phyloP scores from a whole-genome alignment of 1,140 invertebrate species.

The Hycleus cichorii region DNA sequence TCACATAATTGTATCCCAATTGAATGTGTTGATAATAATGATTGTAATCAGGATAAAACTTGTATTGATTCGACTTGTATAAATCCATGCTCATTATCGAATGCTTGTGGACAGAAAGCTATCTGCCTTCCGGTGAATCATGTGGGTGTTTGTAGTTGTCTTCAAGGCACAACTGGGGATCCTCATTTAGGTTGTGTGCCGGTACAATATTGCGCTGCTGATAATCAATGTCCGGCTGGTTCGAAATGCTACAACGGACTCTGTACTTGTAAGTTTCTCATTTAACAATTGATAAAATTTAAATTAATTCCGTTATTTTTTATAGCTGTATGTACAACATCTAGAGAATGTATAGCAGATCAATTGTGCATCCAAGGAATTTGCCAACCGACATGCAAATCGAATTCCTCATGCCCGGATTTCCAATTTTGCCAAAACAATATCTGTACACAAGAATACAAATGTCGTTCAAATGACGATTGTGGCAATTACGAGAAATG shows the following conservation, averaged over 20 bases:
- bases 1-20: constrained; percentile 59
- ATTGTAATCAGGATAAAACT: constrained; percentile 61
- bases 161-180: constrained; percentile 75
- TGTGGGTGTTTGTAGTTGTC: constrained; percentile 71
- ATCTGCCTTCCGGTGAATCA: constrained; percentile 64
- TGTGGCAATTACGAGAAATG: constrained; percentile 64
- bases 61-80: constrained; percentile 75
- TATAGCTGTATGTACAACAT: constrained; percentile 56
- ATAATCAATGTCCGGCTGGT: constrained; percentile 70
- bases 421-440: constrained; percentile 75
- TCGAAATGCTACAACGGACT: constrained; percentile 75
- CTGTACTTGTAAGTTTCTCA: constrained; percentile 59
- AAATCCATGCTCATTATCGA: constrained; percentile 69
- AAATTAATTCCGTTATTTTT: too few relatives aligned
- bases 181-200: constrained; percentile 73
- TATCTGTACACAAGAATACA: constrained; percentile 72
- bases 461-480: constrained; percentile 61
- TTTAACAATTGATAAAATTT: too few relatives aligned
- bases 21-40: constrained; percentile 72
- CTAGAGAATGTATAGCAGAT: constrained; percentile 70
- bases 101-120: constrained; percentile 75
- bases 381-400: constrained; percentile 71
- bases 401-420: constrained; percentile 69
- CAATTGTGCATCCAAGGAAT: constrained; percentile 72
- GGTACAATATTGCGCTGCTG: constrained; percentile 68